A percentile compares a stretch with the other conserved stretches of the same genome.
phyloP scores from a whole-genome alignment of 37 sponge, comb jelly and placozoan genomes.

The Beroe ovata region DNA sequence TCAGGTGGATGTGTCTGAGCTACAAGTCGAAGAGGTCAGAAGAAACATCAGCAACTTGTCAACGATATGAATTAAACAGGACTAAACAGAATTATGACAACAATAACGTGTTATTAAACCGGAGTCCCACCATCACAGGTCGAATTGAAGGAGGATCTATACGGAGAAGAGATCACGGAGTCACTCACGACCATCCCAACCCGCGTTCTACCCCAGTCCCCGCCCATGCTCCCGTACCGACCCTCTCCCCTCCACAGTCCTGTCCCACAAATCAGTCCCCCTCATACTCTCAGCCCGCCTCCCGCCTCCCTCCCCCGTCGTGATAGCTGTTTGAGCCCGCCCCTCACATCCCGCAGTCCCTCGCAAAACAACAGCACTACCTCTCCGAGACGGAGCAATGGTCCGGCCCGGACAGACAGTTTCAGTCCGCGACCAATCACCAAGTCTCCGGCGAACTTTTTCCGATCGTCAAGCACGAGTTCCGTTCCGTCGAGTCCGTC shows the following conservation, averaged over 20 bases:
- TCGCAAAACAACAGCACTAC: too few species aligned
- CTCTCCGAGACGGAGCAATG: too few species aligned
- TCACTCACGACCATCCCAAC: not conserved
- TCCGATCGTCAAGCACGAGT: not conserved
- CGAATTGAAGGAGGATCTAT: constrained; percentile 25
- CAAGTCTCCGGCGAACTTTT: not conserved
- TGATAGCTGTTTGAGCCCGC: not conserved
- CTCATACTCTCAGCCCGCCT: not conserved
- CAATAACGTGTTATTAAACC: too few species aligned
- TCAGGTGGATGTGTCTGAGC: constrained; percentile 58
- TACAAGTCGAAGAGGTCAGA: constrained; percentile 52
- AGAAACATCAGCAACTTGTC: too few species aligned
- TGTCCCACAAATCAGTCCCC: not conserved
- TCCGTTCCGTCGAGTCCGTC: not conserved
- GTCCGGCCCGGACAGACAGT: not conserved
- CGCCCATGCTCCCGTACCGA: not conserved
- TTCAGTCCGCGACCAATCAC: not conserved
- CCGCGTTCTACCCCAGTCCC: not conserved
- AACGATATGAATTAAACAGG: too few species aligned
- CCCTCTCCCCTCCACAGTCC: not conserved
- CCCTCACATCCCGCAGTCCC: not conserved
- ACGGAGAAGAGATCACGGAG: constrained; percentile 31
- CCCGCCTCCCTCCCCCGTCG: not conserved
- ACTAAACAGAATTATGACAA: too few species aligned
- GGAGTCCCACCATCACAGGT: constrained; percentile 5